Evolutionary conservation across 2,113 vertebrate species (phyloP).

Genomic region (Cottus gobio): DNA sequence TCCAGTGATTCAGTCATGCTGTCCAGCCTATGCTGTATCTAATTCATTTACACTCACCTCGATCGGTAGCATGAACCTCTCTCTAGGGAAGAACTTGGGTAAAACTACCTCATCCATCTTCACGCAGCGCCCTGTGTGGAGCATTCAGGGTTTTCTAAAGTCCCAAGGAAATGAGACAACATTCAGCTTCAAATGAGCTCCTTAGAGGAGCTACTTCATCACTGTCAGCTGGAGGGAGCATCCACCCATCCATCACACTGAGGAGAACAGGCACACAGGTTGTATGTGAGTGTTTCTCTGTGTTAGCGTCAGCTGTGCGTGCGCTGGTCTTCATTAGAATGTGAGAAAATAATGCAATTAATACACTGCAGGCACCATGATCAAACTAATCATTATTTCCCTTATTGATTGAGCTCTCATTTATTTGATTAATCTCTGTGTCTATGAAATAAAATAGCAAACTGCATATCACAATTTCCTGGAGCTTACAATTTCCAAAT

Average conservation of each 20-base stretch:
- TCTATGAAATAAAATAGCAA: background rate
- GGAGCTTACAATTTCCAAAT: background rate
- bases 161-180: constrained; percentile 71
- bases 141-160: constrained; percentile 51
- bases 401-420: background rate
- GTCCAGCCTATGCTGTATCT: background rate
- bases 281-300: background rate
- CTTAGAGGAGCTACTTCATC: constrained; percentile 61
- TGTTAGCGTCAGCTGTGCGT: background rate
- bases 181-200: constrained; percentile 78
- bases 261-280: background rate
- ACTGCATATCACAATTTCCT: background rate
- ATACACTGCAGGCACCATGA: background rate
- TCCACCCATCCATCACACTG: constrained; percentile 19
- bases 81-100: background rate
- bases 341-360: background rate
- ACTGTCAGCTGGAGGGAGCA: constrained; percentile 54
- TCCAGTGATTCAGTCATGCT: background rate
- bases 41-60: background rate
- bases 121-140: constrained; percentile 64
- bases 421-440: background rate
- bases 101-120: constrained; percentile 64
- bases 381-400: background rate
- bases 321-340: background rate
- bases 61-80: background rate